These are phyloP conservation scores for Sebastes minor DNA, from an alignment of 2,797 vertebrate species.

Conservation along the genomic window DNA sequence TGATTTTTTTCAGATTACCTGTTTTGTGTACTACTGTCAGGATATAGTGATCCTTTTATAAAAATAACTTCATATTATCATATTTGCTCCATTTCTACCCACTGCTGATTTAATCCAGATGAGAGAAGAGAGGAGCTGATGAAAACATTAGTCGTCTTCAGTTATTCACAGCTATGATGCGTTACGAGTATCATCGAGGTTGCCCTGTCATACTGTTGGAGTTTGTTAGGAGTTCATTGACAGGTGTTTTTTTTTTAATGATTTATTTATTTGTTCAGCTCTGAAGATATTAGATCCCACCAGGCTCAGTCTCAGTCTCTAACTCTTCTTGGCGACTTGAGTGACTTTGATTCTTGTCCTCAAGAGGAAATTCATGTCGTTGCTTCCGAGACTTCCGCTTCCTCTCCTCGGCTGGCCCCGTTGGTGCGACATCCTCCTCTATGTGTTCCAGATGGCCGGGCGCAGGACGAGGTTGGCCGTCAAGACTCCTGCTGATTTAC, in stretches of 20 bases:
- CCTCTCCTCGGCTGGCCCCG: slow-evolving; percentile 24
- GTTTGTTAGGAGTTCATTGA: too few relatives aligned
- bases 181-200: too few relatives aligned
- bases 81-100: too few relatives aligned
- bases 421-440: slow-evolving; percentile 53
- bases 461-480: slow-evolving; percentile 15
- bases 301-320: background rate
- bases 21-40: too few relatives aligned
- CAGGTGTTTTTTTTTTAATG: background rate
- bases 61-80: too few relatives aligned
- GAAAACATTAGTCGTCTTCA: too few relatives aligned
- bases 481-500: slow-evolving; percentile 47
- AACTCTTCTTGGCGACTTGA: background rate
- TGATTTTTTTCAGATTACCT: too few relatives aligned
- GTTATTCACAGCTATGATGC: too few relatives aligned
- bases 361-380: slow-evolving; percentile 42
- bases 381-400: slow-evolving; percentile 35
- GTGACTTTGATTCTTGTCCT: slow-evolving; percentile 3
- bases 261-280: background rate
- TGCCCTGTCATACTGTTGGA: too few relatives aligned
- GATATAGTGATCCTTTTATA: too few relatives aligned
- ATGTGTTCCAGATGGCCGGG: slow-evolving; percentile 64
- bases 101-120: too few relatives aligned
- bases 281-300: background rate
- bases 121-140: too few relatives aligned